Base-by-base conservation (phyloP, 2,797 vertebrate species). In the Esox masquinongy region DNA sequence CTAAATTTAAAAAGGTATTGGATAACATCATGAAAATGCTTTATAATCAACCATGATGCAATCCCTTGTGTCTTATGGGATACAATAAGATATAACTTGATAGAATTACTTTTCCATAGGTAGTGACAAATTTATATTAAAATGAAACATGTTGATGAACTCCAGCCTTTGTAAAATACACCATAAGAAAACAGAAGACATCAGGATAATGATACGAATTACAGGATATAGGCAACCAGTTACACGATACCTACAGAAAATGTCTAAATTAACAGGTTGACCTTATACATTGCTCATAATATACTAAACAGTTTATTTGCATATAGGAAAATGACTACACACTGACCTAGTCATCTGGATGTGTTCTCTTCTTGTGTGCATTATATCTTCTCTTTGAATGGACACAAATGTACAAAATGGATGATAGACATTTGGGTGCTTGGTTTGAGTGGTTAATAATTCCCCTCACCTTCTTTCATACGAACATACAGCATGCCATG, bases 1-100 rank as follows among this genome's bases (percentile, higher is more conserved):
- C 71, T 76, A 69, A 49, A 78, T 68, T 85, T 67, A 80, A 80
- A 64, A 74, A 68, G 43, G 79, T 70, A 43, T 73, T 76, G 67
- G 74, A 81, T 70, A 43, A 47, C 72, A 74, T 76, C 0, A 49
- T 72, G 22, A 72, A 74, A 66, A 71, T 70, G 63, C 24, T 71
- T 43, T 72, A 31, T 16, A n/a, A 74, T 72, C 29, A 68, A 1
- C 61, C 70, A n/a, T 43, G 36, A 24, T 69, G 43, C 19, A n/a
- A 39, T 43, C 9, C 39, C 11, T 11, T 47, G 36, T 14, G 22
- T 43, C 59, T 73, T 63, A 17, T 26, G 2, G 17, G 49, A 19
- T 31, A 53, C 26, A 53, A 29, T 34, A 50, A 71, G 50, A 71
- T 31, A 51, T 71, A 53, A 12, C 50, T 53, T 70, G 29, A 70